Evolutionary conservation across 2,113 vertebrate genomes (phyloP).

Genomic region (Callopanchax toddi): DNA sequence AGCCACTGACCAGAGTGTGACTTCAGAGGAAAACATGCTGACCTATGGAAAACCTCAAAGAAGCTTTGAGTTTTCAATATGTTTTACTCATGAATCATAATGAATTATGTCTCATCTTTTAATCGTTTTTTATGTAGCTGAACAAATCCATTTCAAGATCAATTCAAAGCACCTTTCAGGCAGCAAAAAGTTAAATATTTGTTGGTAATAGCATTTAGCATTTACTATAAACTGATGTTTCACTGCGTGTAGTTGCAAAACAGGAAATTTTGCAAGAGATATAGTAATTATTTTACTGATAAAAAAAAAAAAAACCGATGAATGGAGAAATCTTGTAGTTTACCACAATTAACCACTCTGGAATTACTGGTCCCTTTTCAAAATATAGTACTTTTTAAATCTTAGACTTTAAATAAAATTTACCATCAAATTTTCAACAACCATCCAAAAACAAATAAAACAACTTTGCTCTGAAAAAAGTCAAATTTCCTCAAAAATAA

Average conservation of each 20-base stretch:
- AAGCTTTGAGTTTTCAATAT: too few species aligned
- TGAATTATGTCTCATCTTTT: too few species aligned
- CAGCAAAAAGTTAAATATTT: background rate
- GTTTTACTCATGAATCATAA: too few species aligned
- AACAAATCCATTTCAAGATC: background rate
- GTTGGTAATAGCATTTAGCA: background rate
- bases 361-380: too few species aligned
- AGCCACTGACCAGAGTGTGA: background rate
- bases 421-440: too few species aligned
- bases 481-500: too few species aligned
- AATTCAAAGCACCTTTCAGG: background rate
- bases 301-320: too few species aligned
- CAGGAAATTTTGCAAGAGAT: background rate
- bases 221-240: background rate
- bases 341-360: too few species aligned
- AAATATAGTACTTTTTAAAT: too few species aligned
- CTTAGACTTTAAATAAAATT: too few species aligned
- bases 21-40: slow-evolving; percentile 1
- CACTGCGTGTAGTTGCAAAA: background rate
- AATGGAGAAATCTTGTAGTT: too few species aligned
- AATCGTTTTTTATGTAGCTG: background rate
- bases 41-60: background rate
- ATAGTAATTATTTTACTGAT: background rate
- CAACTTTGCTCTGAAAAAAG: too few species aligned
- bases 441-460: background rate